Conservation (phyloP, 2,888 invertebrate genomes). For the Morpho deidamia region DNA sequence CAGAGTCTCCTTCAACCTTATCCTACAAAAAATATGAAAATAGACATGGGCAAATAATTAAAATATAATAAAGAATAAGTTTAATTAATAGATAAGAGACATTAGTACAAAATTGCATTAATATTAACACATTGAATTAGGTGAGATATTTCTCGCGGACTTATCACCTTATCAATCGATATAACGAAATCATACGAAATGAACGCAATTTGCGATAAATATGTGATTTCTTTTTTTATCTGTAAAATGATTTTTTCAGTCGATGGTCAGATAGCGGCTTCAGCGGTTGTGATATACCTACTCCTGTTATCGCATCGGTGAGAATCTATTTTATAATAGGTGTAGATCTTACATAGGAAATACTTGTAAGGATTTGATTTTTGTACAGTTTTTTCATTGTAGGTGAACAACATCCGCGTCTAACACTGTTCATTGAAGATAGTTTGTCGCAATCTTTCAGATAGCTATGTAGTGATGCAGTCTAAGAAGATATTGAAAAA, state of each 20-base stretch:
- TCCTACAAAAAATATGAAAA: too few species aligned
- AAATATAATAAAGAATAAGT: too few species aligned
- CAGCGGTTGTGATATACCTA: constrained; percentile 42
- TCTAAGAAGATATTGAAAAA: too few species aligned
- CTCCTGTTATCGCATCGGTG: constrained; percentile 10
- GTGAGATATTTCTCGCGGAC: constrained; percentile 33
- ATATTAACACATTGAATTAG: constrained; percentile 30
- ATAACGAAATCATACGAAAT: constrained; percentile 58
- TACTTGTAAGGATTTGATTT: background rate
- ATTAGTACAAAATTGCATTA: too few species aligned
- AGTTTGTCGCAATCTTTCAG: too few species aligned
- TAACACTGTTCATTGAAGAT: background rate
- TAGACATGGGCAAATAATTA: too few species aligned
- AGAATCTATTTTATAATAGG: constrained; percentile 8
- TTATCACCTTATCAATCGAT: constrained; percentile 55
- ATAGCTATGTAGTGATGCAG: too few species aligned
- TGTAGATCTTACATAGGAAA: background rate
- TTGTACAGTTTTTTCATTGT: background rate
- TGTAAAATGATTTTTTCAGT: constrained; percentile 66
- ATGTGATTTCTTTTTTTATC: constrained; percentile 63
- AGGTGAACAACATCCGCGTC: too few species aligned
- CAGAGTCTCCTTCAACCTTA: too few species aligned
- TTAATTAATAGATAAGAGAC: too few species aligned
- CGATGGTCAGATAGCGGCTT: constrained; percentile 62
- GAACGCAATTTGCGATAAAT: constrained; percentile 69